Conservation (phyloP, 2,797 vertebrate species). For the Rhinatrema bivittatum region DNA sequence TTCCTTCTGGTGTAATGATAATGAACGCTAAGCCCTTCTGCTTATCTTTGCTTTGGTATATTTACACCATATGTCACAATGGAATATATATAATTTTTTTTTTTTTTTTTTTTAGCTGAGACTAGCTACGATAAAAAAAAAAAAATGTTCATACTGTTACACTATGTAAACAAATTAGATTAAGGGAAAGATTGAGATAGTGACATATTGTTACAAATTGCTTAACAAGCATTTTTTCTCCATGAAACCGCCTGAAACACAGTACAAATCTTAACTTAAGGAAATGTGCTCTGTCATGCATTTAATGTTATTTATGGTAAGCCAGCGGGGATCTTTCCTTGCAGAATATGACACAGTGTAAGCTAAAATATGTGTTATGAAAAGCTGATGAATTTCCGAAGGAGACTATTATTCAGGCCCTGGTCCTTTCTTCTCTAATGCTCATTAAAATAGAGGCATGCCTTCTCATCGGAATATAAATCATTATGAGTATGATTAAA, state of each 20-base stretch:
- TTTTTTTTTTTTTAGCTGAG: too few relatives aligned
- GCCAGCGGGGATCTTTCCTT: conserved; percentile 20
- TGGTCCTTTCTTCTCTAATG: conserved; percentile 1
- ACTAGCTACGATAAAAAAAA: too few relatives aligned
- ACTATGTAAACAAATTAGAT: conserved; percentile 18
- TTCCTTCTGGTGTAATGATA: not conserved
- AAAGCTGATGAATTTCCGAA: conserved; percentile 26
- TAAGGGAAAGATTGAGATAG: too few relatives aligned
- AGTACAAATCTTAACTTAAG: conserved; percentile 21
- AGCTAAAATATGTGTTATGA: conserved; percentile 29
- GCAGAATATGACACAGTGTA: conserved; percentile 22
- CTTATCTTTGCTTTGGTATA: not conserved
- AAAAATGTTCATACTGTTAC: conserved; percentile 13
- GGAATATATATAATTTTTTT: too few relatives aligned
- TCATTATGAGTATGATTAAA: conserved; percentile 2
- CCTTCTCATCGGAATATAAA: conserved; percentile 5
- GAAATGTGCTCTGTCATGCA: conserved; percentile 22
- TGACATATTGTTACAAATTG: too few relatives aligned
- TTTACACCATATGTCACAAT: too few relatives aligned
- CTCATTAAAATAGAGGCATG: conserved; percentile 1
- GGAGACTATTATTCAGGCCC: not conserved
- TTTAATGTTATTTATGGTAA: conserved; percentile 32
- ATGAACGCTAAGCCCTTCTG: not conserved
- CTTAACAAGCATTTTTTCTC: conserved; percentile 24
- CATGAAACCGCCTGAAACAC: conserved; percentile 13